Conservation (phyloP, 2,113 vertebrate genomes). For the Dicentrarchus labrax region DNA sequence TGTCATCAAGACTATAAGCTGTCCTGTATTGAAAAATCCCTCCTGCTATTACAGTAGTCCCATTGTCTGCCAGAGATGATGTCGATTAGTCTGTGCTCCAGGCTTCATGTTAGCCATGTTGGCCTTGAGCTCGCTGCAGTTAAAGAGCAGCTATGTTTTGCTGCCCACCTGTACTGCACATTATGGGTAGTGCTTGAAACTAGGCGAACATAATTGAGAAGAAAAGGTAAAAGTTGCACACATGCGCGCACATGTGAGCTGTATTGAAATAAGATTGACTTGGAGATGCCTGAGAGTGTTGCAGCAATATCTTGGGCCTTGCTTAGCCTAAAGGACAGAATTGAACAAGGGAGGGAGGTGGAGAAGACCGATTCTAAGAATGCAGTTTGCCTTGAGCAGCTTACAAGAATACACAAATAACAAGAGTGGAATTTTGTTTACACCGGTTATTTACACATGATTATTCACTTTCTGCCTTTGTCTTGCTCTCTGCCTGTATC, state of each 20-base stretch:
- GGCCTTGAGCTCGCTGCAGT: neutral
- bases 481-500: neutral
- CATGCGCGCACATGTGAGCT: neutral
- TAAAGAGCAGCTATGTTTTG: neutral
- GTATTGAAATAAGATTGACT: neutral
- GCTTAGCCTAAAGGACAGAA: neutral
- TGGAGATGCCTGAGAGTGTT: neutral
- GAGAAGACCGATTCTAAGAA: conserved; percentile 1
- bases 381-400: conserved; percentile 4
- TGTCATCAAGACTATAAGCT: neutral
- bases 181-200: neutral
- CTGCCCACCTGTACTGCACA: neutral
- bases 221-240: no score
- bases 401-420: neutral
- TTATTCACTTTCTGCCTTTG: neutral
- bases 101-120: neutral
- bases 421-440: conserved; percentile 12
- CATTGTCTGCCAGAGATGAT: neutral
- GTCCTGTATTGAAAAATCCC: neutral
- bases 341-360: no score
- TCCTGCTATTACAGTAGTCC: conserved; percentile 10
- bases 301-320: neutral
- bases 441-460: neutral
- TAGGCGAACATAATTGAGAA: neutral
- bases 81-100: neutral